Conservation (phyloP, 2,888 invertebrate species). For the Lypha dubia region DNA sequence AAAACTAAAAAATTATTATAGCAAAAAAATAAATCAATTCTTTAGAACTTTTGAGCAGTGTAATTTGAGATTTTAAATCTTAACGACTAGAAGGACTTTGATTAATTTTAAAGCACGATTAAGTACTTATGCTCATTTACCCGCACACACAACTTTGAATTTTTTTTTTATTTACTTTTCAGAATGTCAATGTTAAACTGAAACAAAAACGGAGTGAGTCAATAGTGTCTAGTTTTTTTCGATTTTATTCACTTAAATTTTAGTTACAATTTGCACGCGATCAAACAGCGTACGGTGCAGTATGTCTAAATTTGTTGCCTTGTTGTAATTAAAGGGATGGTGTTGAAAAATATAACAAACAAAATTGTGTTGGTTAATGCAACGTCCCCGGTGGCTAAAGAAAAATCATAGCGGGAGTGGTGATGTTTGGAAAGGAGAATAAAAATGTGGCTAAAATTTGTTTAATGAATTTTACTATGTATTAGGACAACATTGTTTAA, state of each 20-base stretch:
- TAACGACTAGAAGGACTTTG: not conserved
- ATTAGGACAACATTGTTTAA: not conserved
- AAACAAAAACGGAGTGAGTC: slow-evolving; percentile 18
- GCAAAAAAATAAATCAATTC: too few species aligned
- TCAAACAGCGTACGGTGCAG: not conserved
- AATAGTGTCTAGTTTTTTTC: not conserved
- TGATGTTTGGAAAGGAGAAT: slow-evolving; percentile 12
- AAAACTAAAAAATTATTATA: too few species aligned
- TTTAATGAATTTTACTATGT: not conserved
- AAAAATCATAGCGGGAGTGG: not conserved
- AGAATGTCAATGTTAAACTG: slow-evolving; percentile 58
- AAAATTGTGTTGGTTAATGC: not conserved
- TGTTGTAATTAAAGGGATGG: slow-evolving; percentile 1
- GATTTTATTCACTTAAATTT: slow-evolving; percentile 22
- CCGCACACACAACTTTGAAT: not conserved
- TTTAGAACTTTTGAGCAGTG: too few species aligned
- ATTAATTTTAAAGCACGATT: not conserved
- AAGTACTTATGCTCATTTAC: not conserved
- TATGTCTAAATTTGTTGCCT: not conserved
- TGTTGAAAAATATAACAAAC: slow-evolving; percentile 5
- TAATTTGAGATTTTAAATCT: slow-evolving; percentile 1
- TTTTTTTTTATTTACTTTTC: slow-evolving; percentile 12
- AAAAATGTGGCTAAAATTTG: slow-evolving; percentile 13
- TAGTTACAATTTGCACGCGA: slow-evolving; percentile 70
- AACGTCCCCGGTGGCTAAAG: not conserved